A percentile compares a stretch with the other conserved stretches of the same genome.
Evolutionary conservation across 2,113 vertebrate genomes (phyloP).

Genomic region (Galeopterus variegatus): DNA sequence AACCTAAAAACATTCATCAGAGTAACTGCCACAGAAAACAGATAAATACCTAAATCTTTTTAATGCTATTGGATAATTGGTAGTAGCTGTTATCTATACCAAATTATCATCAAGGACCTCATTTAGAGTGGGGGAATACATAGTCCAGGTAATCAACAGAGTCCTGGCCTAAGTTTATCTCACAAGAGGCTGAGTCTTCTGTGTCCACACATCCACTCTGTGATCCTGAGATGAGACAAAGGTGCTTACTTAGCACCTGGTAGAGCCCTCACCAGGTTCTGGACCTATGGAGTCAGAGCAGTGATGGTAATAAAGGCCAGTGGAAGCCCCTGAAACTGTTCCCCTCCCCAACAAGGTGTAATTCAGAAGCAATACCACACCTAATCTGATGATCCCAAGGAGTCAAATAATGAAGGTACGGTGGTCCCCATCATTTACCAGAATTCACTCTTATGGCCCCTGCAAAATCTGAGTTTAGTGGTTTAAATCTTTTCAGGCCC

Average conservation of each 20-base stretch:
- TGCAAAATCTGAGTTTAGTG: background rate
- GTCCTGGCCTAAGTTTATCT: background rate
- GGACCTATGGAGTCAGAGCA: background rate
- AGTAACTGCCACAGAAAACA: background rate
- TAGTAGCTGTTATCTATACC: background rate
- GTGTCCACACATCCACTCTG: background rate
- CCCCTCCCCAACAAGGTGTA: background rate
- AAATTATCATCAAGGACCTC: background rate
- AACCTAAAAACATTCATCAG: background rate
- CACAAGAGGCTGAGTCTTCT: background rate
- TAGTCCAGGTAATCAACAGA: background rate
- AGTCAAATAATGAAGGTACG: background rate
- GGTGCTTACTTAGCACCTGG: too few species aligned
- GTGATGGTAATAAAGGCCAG: background rate
- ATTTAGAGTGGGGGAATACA: background rate
- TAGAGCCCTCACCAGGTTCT: background rate
- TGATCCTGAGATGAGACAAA: background rate
- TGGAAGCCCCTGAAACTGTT: background rate
- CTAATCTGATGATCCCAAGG: background rate
- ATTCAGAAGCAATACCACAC: background rate
- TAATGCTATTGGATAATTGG: background rate
- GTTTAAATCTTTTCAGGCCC: background rate
- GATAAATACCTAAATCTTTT: background rate
- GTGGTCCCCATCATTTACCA: background rate
- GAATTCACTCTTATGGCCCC: background rate